Percentiles rank a stretch among this genome's conserved stretches.
phyloP scores from a whole-genome alignment of 2,113 vertebrate species.

The Anseranas semipalmata region DNA sequence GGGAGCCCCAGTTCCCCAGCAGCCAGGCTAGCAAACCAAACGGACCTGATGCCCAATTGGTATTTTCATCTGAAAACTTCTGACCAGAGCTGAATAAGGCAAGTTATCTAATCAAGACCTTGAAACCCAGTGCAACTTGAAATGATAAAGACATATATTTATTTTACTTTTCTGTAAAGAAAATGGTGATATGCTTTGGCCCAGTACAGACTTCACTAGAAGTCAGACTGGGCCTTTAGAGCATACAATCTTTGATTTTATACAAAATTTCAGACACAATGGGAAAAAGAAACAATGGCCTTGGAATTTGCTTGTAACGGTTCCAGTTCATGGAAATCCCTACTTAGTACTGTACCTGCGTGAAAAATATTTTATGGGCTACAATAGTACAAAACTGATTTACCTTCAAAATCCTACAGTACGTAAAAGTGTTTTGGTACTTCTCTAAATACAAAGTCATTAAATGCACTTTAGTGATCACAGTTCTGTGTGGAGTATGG shows the following conservation, averaged over 20 bases:
- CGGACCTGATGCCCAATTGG: neutral
- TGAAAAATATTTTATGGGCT: neutral
- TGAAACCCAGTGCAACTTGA: neutral
- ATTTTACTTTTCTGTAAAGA: neutral
- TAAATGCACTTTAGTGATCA: slow-evolving; percentile 41
- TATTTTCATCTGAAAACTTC: neutral
- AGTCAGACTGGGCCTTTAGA: neutral
- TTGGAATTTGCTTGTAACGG: neutral
- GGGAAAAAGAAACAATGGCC: neutral
- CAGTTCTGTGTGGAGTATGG: neutral
- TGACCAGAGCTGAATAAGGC: neutral
- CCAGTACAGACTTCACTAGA: neutral
- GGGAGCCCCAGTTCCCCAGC: neutral
- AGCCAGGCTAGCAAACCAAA: neutral
- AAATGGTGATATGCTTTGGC: neutral
- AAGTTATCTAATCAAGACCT: slow-evolving; percentile 28
- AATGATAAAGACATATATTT: neutral
- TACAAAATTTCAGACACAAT: neutral
- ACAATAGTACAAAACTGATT: neutral
- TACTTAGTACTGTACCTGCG: neutral
- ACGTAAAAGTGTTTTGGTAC: neutral
- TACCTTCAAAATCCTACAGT: neutral
- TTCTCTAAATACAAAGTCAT: slow-evolving; percentile 5
- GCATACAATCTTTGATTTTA: neutral
- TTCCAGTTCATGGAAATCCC: neutral